Evolutionary conservation across 2,888 invertebrate species (phyloP), one percentile per base, ranked within the genome.

Genomic region (Temnothorax unifasciatus): DNA sequence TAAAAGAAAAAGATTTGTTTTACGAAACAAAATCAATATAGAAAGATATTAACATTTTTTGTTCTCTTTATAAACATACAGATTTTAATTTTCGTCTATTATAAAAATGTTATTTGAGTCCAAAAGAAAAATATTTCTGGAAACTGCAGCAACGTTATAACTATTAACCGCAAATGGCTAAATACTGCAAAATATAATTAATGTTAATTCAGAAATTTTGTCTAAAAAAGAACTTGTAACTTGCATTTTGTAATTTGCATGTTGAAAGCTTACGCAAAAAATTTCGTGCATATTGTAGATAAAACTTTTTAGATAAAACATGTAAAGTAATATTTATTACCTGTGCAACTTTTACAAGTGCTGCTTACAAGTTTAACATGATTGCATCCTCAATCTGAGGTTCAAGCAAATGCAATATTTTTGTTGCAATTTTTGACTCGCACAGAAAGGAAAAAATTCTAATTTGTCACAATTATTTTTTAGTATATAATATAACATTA

Each of bases 281-380:
- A 34, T 47, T 47, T 61, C n/a, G 5, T 61, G 61, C 61, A 11
- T 21, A 44, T 29, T 29, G 47, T 34, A 38, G 18, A 15, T 38
- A 15, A 75, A 76, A 76, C 63, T 63, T 50, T 63, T 76, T 8
- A 38, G n/a, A 29, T 29, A 29, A 29, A 38, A 63, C 21, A 11
- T 38, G 34, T 38, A 50, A 59, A 64, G 50, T 76, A 76, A 76
- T 75, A 75, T 76, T 76, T 63, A 76, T 54, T 21, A 18, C 47
- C 9, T 21, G 21, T 25, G 21, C 50, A 75, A 75, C 21, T 63
- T 76, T 76, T 38, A 50, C 21, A 76, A 50, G 11, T 47, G n/a
- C 9, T 38, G 34, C 21, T 64, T 76, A 76, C 50, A 29, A 63
- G 64, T 63, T 5, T 57, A 38, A 5, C 21, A 11, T 29, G n/a